Conservation (phyloP, 92 coral and sea anemone species). For the Heliopora coerulea region DNA sequence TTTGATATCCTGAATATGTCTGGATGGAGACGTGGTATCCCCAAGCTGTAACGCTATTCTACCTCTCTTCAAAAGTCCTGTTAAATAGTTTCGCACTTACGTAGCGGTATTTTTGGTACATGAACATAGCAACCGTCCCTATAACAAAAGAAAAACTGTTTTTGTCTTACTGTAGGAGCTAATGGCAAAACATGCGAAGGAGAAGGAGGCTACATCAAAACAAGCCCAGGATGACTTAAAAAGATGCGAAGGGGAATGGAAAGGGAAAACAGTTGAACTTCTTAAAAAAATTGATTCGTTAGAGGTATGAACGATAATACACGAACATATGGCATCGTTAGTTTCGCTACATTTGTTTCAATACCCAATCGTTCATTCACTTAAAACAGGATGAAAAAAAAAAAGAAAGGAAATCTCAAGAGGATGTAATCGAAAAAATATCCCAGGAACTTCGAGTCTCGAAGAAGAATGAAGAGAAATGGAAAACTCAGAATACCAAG, state of each 20-base stretch:
- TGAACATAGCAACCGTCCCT: too few relatives aligned
- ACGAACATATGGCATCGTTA: too few relatives aligned
- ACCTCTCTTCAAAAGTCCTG: too few relatives aligned
- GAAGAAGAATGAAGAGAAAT: neutral
- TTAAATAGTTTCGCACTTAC: too few relatives aligned
- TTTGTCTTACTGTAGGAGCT: neutral
- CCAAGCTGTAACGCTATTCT: too few relatives aligned
- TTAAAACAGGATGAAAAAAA: neutral
- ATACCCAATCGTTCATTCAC: neutral
- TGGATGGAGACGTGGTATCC: too few relatives aligned
- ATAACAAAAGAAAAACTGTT: neutral
- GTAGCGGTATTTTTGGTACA: too few relatives aligned
- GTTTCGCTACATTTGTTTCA: too few relatives aligned
- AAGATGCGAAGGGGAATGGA: conserved; percentile 15
- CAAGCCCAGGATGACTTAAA: neutral
- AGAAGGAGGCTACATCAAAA: conserved; percentile 1
- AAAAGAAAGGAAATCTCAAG: conserved; percentile 13
- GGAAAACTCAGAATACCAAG: neutral
- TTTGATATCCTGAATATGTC: too few relatives aligned
- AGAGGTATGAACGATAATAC: neutral
- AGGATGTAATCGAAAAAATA: neutral
- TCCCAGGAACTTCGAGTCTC: conserved; percentile 1
- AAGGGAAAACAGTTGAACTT: conserved; percentile 1
- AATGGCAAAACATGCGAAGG: neutral
- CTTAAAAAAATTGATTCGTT: neutral